These are phyloP conservation scores for Cynocephalus volans DNA, from an alignment of 2,113 vertebrate species.

Conservation along the genomic window DNA sequence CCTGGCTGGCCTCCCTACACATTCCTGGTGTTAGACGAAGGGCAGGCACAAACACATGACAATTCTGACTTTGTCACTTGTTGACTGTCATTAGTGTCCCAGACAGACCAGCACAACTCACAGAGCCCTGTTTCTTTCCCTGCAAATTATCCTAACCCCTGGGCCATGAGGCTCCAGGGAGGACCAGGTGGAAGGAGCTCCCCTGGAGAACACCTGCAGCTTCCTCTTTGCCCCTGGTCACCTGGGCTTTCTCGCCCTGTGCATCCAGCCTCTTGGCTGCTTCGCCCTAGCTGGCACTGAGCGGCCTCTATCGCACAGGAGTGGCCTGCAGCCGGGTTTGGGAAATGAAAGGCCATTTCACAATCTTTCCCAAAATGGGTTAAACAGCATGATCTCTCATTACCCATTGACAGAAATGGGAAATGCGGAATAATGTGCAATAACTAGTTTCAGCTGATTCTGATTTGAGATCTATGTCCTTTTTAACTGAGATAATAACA, in stretches of 20 bases:
- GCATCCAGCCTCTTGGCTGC: accelerated
- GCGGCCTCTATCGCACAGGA: background rate
- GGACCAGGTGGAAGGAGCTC: accelerated
- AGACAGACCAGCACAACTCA: accelerated
- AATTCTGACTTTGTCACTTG: background rate
- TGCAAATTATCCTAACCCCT: accelerated
- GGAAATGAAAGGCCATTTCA: constrained; percentile 4
- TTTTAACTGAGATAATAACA: constrained; percentile 47
- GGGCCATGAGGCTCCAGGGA: too few relatives aligned
- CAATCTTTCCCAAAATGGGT: constrained; percentile 22
- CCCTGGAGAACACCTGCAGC: accelerated
- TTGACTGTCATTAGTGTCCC: accelerated
- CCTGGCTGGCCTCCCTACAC: too few relatives aligned
- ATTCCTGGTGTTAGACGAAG: background rate
- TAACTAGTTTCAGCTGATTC: constrained; percentile 50
- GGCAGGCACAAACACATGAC: background rate
- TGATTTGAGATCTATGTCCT: constrained; percentile 27
- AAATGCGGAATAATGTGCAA: constrained; percentile 44
- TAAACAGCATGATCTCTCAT: constrained; percentile 1
- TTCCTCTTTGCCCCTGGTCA: accelerated
- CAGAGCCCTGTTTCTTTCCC: accelerated
- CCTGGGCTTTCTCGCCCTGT: accelerated
- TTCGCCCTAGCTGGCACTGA: accelerated
- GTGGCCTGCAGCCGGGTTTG: background rate
- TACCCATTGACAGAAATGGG: constrained; percentile 37